Base-by-base conservation (phyloP, 2,797 vertebrate species). In the Macroramphosus scolopax region DNA sequence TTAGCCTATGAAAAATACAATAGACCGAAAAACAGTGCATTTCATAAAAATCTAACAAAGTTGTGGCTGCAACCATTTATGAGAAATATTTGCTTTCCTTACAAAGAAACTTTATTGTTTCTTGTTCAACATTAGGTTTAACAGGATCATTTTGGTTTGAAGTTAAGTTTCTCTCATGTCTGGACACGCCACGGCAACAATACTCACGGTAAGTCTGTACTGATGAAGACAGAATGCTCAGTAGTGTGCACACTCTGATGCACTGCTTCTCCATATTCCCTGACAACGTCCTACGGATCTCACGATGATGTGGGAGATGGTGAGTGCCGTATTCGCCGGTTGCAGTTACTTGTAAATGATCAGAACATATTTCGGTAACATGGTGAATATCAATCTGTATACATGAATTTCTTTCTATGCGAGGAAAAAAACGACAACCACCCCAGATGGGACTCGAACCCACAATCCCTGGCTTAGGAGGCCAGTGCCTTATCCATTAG, bases 401-500 rank as follows among this genome's bases (percentile, higher is more conserved):
- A 3, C 1, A 6, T 14, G 1, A 14, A 8, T 1, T 18, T 44
- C 0, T 9, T 1, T 1, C 6, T 34, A n/a, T n/a, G n/a, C 1
- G 0, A 0, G 11, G 7, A 11, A 5, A 34, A 46, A 16, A 11
- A 9, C 8, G 0, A 3, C 4, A 1, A 3, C 1, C 74, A 83
- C 75, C 77, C 73, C 77, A 85, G 78, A 82, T 78, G 74, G 81
- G 78, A 85, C 75, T 78, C 72, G 77, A 85, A 87, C 84, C 82
- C 79, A 84, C 80, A 87, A 81, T 84, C 83, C 78, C 77, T 88
- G 81, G 81, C 74, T 88, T 77, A 82, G 60, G 79, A 78, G 73
- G 79, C 80, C 82, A 84, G 78, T 81, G 84, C 80, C 85, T 84
- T 85, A 83, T 85, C 77, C 68, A 84, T 84, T 82, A 86, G 78